Evolutionary conservation across 2,888 invertebrate species (phyloP), one percentile per base, ranked within the genome.

Genomic region (Nomada ruficornis): DNA sequence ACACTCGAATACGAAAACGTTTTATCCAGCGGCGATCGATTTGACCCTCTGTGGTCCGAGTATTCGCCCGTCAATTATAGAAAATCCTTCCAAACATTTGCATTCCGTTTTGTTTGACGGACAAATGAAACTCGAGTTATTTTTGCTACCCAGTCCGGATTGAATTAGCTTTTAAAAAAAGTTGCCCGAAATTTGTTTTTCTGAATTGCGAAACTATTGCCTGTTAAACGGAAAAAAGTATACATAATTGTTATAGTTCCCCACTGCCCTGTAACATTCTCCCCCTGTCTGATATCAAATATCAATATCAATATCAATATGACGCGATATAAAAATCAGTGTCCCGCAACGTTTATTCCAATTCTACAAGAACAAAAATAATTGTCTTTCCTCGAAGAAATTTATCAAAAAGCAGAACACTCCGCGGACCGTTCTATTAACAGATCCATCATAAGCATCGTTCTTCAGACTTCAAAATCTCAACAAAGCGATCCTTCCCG

Each of bases 61-160:
- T 75, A 78, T 68, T 42, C 68, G 7, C 42, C 23, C 54, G 44
- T 64, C 69, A 64, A 68, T 79, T 79, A 77, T 63, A 57, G 57
- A 63, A 69, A 36, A 36, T 65, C 50, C 23, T 69, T 62, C 55
- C 10, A 55, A 63, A n/a, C 29, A 69, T 60, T 55, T 62, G 67
- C 63, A 64, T 72, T 52, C 44, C 36, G 47, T 63, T 77, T 52
- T 59, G 50, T 20, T 13, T 29, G 26, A 5, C n/a, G 23, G 29
- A 13, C 18, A 62, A 70, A 29, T 20, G 62, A 54, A 59, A 47
- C 20, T 42, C 47, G 15, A 13, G 15, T 7, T 13, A n/a, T 20
- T 10, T 3, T 50, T 44, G 54, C 15, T 13, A 57, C n/a, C 44
- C 26, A 3, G 63, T 75, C 11, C 20, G 18, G 47, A 47, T 65